Evolutionary conservation across 2,888 invertebrate species (phyloP).

Genomic region (Slavum lentiscoides): DNA sequence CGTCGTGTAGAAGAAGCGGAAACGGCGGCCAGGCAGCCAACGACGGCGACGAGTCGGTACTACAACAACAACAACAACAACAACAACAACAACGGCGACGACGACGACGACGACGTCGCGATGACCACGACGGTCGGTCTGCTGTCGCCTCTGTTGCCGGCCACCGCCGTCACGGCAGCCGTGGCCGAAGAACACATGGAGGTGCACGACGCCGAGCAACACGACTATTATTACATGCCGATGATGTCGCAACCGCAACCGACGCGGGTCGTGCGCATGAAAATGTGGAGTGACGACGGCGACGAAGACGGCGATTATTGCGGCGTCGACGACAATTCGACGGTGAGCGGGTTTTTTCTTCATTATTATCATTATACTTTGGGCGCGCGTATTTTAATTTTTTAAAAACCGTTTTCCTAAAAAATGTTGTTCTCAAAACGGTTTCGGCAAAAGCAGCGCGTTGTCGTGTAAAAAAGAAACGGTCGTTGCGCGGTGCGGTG

Average conservation of each 20-base stretch:
- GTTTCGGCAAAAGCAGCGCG: too few relatives aligned
- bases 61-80: not conserved
- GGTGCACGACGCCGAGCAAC: conserved; percentile 26
- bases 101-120: not conserved
- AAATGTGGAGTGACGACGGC: conserved; percentile 51
- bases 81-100: not conserved
- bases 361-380: not conserved
- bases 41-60: too few relatives aligned
- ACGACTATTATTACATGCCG: conserved; percentile 36
- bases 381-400: too few relatives aligned
- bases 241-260: conserved; percentile 6
- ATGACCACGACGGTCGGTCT: conserved; percentile 50
- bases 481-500: not conserved
- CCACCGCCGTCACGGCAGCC: conserved; percentile 15
- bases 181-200: conserved; percentile 17
- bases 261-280: conserved; percentile 42
- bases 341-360: conserved; percentile 26
- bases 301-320: conserved; percentile 26
- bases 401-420: too few relatives aligned
- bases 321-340: conserved; percentile 35
- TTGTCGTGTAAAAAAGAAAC: too few relatives aligned
- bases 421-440: too few relatives aligned
- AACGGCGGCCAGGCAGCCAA: not conserved
- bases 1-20: too few relatives aligned
- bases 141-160: conserved; percentile 31